Evolutionary conservation across 2,797 vertebrate genomes (phyloP).

Genomic region (Clarias laeviceps): DNA sequence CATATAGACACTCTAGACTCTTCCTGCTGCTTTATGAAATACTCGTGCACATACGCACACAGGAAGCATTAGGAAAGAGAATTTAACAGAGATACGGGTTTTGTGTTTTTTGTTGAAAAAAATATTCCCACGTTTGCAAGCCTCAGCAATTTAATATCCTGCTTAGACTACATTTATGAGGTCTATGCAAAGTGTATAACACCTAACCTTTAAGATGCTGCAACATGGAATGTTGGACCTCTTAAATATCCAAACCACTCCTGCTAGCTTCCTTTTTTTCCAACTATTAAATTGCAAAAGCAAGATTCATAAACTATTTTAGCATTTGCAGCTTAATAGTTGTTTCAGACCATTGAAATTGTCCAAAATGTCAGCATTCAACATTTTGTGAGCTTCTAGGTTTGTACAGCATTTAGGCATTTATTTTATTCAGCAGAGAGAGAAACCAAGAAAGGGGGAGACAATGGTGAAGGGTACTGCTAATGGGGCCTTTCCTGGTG

Average conservation of each 20-base stretch:
- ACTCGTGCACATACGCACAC: conserved; percentile 12
- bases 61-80: conserved; percentile 26
- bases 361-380: conserved; percentile 32
- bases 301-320: conserved; percentile 6
- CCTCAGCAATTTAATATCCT: conserved; percentile 20
- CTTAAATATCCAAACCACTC: not conserved
- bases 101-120: not conserved
- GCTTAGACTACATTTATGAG: not conserved
- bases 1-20: conserved; percentile 25
- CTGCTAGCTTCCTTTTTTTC: not conserved
- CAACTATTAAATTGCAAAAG: conserved; percentile 9
- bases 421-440: not conserved
- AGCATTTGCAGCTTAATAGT: conserved; percentile 24
- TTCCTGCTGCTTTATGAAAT: conserved; percentile 14
- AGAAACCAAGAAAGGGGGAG: conserved; percentile 18
- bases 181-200: not conserved
- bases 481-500: conserved; percentile 67
- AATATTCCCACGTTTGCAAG: not conserved
- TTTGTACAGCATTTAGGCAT: not conserved
- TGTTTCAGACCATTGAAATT: conserved; percentile 6
- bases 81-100: conserved; percentile 1
- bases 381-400: not conserved
- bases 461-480: conserved; percentile 38
- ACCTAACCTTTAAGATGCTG: not conserved
- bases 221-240: not conserved